These are phyloP conservation scores for Drosophila aff. DNA, from an alignment of 1,140 invertebrate species.

Conservation along the genomic window DNA sequence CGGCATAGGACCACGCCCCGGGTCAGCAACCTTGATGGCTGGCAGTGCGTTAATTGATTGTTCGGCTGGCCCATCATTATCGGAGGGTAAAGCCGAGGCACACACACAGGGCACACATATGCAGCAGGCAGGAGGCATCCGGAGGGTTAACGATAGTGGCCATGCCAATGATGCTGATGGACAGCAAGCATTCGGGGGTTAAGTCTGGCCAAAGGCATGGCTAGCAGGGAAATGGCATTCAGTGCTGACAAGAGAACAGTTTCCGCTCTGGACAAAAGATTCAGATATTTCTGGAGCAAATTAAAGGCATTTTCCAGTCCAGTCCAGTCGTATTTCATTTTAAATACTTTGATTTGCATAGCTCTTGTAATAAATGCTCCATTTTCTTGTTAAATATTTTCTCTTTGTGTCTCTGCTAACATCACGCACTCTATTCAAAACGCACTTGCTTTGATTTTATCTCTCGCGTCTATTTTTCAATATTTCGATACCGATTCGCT, in stretches of 20 bases:
- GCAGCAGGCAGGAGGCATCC: constrained; percentile 14
- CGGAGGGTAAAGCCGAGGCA: constrained; percentile 11
- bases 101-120: not conserved
- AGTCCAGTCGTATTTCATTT: not conserved
- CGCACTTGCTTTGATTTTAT: constrained; percentile 12
- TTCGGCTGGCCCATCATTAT: constrained; percentile 59
- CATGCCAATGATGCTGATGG: constrained; percentile 37
- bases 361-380: not conserved
- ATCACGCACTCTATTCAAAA: constrained; percentile 4
- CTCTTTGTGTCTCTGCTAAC: no score
- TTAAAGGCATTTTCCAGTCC: not conserved
- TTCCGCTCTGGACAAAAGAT: not conserved
- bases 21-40: constrained; percentile 53
- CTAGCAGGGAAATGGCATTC: constrained; percentile 10
- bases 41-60: constrained; percentile 67
- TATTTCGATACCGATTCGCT: constrained; percentile 1
- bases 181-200: constrained; percentile 22
- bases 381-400: not conserved
- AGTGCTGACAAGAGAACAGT: constrained; percentile 19
- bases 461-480: not conserved
- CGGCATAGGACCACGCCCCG: constrained; percentile 15
- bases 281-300: not conserved
- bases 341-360: not conserved
- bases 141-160: constrained; percentile 16
- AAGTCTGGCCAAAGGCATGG: not conserved